Base-by-base conservation (phyloP, 2,888 invertebrate species). In the Andrena fulva region DNA sequence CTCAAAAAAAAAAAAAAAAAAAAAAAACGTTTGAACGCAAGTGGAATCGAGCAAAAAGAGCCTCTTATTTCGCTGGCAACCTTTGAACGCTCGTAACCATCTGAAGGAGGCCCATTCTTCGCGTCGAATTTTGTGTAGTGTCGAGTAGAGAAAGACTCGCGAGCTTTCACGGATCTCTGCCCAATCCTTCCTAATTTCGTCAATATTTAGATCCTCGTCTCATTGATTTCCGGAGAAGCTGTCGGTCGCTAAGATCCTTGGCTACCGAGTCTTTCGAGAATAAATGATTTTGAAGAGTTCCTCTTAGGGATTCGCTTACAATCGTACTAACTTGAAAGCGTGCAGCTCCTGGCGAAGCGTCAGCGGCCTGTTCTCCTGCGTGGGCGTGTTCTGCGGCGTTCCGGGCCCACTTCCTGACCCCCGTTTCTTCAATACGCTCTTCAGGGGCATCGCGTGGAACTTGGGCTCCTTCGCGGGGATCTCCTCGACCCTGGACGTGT, bases 401-500 rank as follows among this genome's bases (percentile, higher is more conserved):
- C 96, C 97, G 72, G 97, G 95, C 2, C 96, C 96, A 89, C 96
- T 96, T 82, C 96, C 95, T 35, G 92, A 89, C 54, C 94, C 94
- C 92, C 97, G 96, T 94, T 98, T 98, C 95, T 98, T 98, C 89
- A 98, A 95, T 86, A 98, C 98, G 70, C 98, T 98, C 94, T 98
- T 98, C 82, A 98, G 96, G 86, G 98, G 98, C 95, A 98, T 96
- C 87, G 98, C 98, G 95, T 98, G 97, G 94, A 98, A 97, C 92
- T 97, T 96, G 59, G 98, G 98, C 95, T 98, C 98, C 94, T 98
- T 98, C 79, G 98, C 98, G 89, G 98, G 98, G 91, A 98, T 98
- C 95, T 98, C 98, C 94, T 98, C 98, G 83, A 98, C 96, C 87
- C 97, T 96, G 77, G 96, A 96, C 78, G 97, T 98, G 94, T 98